Base-by-base conservation (phyloP, 2,797 vertebrate genomes). In the Sebastes steindachneri region DNA sequence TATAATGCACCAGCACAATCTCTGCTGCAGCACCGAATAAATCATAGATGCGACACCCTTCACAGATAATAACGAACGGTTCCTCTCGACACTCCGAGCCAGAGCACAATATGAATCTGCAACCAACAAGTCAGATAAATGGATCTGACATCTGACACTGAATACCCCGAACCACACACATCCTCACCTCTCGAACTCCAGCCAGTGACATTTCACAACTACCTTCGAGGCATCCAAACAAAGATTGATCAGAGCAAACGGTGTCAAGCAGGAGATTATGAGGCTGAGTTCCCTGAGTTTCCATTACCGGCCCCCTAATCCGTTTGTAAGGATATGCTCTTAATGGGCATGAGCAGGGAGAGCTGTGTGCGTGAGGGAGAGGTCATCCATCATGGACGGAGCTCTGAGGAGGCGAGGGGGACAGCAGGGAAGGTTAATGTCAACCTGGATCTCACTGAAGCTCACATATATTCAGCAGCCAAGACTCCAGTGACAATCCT, bases 241-340 rank as follows among this genome's bases (percentile, higher is more conserved):
- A 84, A 93, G 89, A 94, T 86, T 91, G 89, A 94, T 93, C 79
- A 84, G 85, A 70, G 79, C 77, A 67, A 69, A 75, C 83, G 29
- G 82, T 70, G 83, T 87, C 82, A 84, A 77, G 79, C 68, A 70
- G 76, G 80, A 90, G 87, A 92, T 88, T 89, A 90, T 51, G 70
- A 77, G 64, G 54, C 51, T 53, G 5, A 73, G 75, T 87, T 82
- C 45, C 54, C 73, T 1, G 67, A 51, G 75, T 89, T 89, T 88
- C 92, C 88, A 91, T 94, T 89, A 89, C 79, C 31, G 7, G 77
- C 68, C 76, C 81, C 87, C 88, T 92, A 90, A 94, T 92, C 90
- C 66, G 37, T 88, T 89, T 90, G 81, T 90, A 84, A 82, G 85
- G 87, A 86, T 87, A 73, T 74, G 76, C 77, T 85, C 77, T 86